phyloP scores from a whole-genome alignment of 2,113 vertebrate genomes.

The Butorides virescens region DNA sequence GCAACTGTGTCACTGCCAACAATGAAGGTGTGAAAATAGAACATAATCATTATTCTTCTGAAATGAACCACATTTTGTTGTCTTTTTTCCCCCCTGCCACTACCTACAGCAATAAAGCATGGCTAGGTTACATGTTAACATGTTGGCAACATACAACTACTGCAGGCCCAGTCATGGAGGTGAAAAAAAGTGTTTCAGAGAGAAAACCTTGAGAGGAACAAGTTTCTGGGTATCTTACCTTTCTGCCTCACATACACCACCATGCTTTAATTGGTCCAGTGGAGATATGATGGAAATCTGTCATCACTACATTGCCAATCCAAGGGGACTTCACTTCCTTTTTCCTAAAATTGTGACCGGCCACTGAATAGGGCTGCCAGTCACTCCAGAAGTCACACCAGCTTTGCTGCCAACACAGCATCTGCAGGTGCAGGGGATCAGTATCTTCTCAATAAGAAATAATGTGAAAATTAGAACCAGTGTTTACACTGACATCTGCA shows the following conservation, averaged over 20 bases:
- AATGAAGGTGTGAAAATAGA: background rate
- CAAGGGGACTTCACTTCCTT: background rate
- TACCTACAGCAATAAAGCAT: background rate
- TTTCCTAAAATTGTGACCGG: background rate
- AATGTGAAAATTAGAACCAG: background rate
- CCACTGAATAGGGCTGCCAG: background rate
- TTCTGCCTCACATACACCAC: fast-evolving
- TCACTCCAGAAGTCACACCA: background rate
- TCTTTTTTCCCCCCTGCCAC: fast-evolving
- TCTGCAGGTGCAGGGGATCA: background rate
- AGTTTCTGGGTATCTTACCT: background rate
- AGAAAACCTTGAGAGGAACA: background rate
- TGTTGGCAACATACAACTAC: background rate
- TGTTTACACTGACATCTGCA: background rate
- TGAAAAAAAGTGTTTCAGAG: background rate
- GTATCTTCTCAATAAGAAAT: background rate
- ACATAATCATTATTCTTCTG: background rate
- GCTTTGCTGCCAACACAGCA: background rate
- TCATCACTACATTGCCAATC: background rate
- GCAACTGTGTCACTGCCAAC: background rate
- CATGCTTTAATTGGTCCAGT: background rate
- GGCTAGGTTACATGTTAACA: background rate
- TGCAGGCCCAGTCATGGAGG: background rate
- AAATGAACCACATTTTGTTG: background rate
- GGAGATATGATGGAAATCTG: background rate